These are phyloP conservation scores for Teinopalpus imperialis DNA, from an alignment of 2,888 invertebrate genomes.

Conservation along the genomic window DNA sequence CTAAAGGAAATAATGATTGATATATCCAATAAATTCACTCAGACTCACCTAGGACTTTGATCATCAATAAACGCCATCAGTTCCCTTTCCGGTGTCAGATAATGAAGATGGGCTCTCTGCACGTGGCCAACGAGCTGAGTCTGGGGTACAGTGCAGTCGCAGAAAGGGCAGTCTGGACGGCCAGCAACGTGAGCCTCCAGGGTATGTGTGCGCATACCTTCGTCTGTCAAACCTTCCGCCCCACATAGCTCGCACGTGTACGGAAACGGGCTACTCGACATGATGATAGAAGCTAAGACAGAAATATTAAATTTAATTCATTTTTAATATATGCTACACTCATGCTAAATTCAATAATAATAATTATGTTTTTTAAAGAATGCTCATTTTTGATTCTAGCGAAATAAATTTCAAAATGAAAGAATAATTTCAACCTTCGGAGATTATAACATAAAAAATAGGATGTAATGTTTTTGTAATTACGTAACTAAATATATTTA, in stretches of 20 bases:
- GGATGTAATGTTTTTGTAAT: conserved; percentile 8
- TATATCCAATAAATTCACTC: too few species aligned
- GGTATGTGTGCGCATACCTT: conserved; percentile 90
- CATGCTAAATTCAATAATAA: too few species aligned
- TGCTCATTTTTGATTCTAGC: too few species aligned
- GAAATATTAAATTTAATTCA: not conserved
- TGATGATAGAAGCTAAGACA: conserved; percentile 32
- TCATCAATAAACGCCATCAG: conserved; percentile 90
- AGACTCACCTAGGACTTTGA: conserved; percentile 79
- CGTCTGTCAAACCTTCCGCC: conserved; percentile 89
- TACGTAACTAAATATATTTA: conserved; percentile 3
- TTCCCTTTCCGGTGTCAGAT: conserved; percentile 90
- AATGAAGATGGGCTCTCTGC: conserved; percentile 92
- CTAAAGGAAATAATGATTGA: too few species aligned
- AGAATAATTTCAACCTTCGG: too few species aligned
- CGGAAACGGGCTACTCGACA: conserved; percentile 74
- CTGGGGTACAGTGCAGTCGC: conserved; percentile 88
- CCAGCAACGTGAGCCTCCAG: conserved; percentile 90
- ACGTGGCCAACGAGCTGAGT: conserved; percentile 90
- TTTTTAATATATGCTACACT: too few species aligned
- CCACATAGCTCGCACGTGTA: conserved; percentile 92
- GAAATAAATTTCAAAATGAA: too few species aligned
- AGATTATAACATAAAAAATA: too few species aligned
- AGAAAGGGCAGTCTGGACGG: conserved; percentile 90
- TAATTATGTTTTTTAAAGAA: too few species aligned